Base-by-base conservation (phyloP, 2,113 vertebrate genomes). In the Percina caprodes region DNA sequence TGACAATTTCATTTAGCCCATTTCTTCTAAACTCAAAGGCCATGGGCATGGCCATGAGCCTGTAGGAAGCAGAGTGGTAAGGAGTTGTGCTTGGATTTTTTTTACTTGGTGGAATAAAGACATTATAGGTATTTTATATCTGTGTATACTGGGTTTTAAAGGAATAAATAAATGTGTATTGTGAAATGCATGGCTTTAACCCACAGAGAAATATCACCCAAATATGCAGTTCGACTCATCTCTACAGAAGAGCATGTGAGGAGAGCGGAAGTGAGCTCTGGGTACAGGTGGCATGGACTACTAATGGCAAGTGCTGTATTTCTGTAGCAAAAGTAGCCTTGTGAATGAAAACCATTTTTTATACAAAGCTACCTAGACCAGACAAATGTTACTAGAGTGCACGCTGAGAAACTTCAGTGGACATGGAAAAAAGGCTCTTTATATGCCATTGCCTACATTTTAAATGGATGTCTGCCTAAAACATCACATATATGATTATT, bases 1-100 rank as follows among this genome's bases (percentile, higher is more conserved):
- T 78, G 80, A 82, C 75, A 78, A 68, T 91, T 87, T 84, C n/a
- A 82, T 84, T 90, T 46, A 77, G 61, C 58, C 23, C 48, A 26
- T 35, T 73, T 21, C n/a, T 45, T 76, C 23, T 52, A 15, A 79
- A 73, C 70, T 62, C 26, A 51, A 63, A 77, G 54, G 51, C 24
- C 59, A 72, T 1, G 0, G 60, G 33, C 54, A n/a, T 21, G 58
- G 46, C 19, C 48, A 62, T 1, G 5, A 49, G 13, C 14, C n/a
- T 54, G 21, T 11, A 6, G 2, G n/a, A 5, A 74, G n/a, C 63
- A 62, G 35, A 85, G 24, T 3, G n/a, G 13, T 42, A 49, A 26
- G 13, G 35, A 55, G 5, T 23, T 79, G 19, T 61, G 49, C 24
- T 48, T 26, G 6, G 26, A 61, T 24, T 12, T 26, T 7, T 63